Conservation (phyloP, 1,140 invertebrate genomes). For the Drosophila pectinifera region DNA sequence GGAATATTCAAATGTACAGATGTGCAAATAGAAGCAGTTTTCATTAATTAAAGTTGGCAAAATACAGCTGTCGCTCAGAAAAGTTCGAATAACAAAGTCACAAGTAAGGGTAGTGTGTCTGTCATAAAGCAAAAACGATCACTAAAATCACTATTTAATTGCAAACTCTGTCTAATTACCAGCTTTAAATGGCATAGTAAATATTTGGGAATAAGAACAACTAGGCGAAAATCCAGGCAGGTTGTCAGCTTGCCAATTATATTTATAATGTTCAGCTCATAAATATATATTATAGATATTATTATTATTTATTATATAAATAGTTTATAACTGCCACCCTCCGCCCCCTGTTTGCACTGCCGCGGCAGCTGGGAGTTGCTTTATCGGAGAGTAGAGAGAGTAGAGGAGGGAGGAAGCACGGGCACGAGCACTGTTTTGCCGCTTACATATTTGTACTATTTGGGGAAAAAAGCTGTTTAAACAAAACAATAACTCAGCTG, state of each 20-base stretch:
- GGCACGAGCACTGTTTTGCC: conserved; percentile 10
- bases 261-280: no score
- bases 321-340: background rate
- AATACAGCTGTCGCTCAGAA: background rate
- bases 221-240: no score
- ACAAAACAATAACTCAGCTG: conserved; percentile 33
- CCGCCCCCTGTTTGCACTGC: background rate
- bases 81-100: background rate
- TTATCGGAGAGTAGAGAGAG: conserved; percentile 8
- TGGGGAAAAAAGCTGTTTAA: conserved; percentile 45
- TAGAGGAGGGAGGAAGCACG: background rate
- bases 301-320: background rate
- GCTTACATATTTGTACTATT: conserved; percentile 23
- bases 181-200: no score
- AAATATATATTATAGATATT: background rate
- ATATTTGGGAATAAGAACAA: no score
- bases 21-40: background rate
- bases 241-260: no score
- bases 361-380: conserved; percentile 9
- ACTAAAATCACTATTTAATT: background rate
- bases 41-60: background rate
- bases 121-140: background rate
- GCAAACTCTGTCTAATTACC: no score
- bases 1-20: background rate
- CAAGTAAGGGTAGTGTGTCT: no score